phyloP scores from a whole-genome alignment of 2,797 vertebrate species.

The Sebastes umbrosus region DNA sequence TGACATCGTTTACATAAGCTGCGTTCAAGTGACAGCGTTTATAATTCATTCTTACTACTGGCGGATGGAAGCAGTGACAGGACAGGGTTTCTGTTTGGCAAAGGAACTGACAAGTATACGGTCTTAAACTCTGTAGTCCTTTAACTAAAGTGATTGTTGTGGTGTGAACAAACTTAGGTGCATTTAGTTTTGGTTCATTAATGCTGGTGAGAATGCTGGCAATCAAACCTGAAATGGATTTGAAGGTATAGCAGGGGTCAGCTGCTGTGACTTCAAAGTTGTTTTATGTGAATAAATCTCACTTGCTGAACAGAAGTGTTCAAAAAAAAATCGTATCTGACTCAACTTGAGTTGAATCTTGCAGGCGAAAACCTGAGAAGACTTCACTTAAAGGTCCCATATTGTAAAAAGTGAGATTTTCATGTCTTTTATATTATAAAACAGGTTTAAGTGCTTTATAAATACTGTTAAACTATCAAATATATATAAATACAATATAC shows the following conservation, averaged over 20 bases:
- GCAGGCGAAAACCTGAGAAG: background rate
- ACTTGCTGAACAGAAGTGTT: background rate
- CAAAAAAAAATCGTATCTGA: background rate
- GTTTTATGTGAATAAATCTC: background rate
- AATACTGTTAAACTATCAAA: too few species aligned
- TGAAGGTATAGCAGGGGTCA: background rate
- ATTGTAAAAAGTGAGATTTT: too few species aligned
- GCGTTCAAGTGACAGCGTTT: background rate
- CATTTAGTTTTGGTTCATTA: background rate
- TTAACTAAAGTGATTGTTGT: background rate
- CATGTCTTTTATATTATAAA: too few species aligned
- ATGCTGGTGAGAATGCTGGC: background rate
- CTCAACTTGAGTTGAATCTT: background rate
- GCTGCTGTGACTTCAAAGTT: background rate
- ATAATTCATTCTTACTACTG: background rate
- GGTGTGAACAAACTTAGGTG: background rate
- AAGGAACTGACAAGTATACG: background rate
- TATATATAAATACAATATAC: too few species aligned
- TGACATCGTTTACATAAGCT: background rate
- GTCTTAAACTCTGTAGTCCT: background rate
- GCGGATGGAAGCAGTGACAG: background rate
- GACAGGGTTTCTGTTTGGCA: background rate
- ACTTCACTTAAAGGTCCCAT: background rate
- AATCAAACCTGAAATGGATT: background rate
- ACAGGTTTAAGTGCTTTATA: too few species aligned